Conservation (phyloP, 2,797 vertebrate genomes). For the Psittacula derbiana region DNA sequence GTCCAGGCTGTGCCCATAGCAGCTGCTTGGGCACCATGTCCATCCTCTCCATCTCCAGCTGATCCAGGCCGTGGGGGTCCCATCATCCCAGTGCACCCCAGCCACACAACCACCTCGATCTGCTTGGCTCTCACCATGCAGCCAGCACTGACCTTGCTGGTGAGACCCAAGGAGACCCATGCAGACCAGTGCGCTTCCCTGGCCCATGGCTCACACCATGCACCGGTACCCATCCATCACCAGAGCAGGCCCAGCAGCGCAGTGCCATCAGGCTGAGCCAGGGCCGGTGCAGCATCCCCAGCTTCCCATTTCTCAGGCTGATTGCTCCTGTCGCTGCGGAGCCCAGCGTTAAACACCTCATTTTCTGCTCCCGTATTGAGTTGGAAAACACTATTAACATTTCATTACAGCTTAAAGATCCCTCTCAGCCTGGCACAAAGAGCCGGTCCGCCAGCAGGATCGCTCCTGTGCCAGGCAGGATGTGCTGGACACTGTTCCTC, state of each 20-base stretch:
- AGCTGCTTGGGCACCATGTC: not conserved
- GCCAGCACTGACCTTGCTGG: not conserved
- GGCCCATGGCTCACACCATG: rapidly evolving
- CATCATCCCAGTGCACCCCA: rapidly evolving
- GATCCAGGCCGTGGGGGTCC: rapidly evolving
- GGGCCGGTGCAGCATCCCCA: not conserved
- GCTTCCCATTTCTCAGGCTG: constrained; percentile 63
- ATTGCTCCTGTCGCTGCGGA: constrained; percentile 60
- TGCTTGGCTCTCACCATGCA: rapidly evolving
- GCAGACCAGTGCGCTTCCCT: not conserved
- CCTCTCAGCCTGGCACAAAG: not conserved
- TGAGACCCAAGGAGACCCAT: constrained; percentile 4
- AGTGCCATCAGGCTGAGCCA: not conserved
- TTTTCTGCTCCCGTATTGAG: constrained; percentile 25
- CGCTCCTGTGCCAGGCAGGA: not conserved
- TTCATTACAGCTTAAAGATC: constrained; percentile 57
- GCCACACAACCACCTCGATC: not conserved
- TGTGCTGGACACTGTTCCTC: rapidly evolving
- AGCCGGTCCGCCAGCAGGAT: rapidly evolving
- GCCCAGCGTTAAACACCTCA: constrained; percentile 54
- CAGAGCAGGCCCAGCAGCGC: rapidly evolving
- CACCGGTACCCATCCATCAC: not conserved
- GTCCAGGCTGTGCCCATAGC: not conserved
- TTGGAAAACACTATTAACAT: constrained; percentile 70
- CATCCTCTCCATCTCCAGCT: not conserved